These are phyloP conservation scores for Chironomus tepperi DNA, from an alignment of 1,140 invertebrate species.

Conservation along the genomic window DNA sequence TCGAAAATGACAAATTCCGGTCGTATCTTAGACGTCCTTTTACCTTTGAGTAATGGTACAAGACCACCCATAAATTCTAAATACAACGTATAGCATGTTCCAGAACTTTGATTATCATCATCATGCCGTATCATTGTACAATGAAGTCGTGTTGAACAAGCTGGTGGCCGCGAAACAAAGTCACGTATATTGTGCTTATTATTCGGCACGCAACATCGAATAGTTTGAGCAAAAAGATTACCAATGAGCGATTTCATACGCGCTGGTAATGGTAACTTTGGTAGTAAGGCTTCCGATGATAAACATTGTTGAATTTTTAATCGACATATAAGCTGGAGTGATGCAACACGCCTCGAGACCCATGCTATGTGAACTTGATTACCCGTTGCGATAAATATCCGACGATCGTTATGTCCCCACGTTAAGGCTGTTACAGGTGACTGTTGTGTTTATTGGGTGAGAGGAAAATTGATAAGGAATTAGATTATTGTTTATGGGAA, in stretches of 20 bases:
- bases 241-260: slow-evolving; percentile 74
- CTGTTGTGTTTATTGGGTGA: slow-evolving; percentile 40
- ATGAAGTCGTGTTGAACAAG: slow-evolving; percentile 73
- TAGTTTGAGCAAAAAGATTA: slow-evolving; percentile 90
- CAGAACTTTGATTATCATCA: slow-evolving; percentile 58
- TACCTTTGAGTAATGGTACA: slow-evolving; percentile 91
- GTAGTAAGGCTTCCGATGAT: slow-evolving; percentile 50
- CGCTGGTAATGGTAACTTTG: slow-evolving; percentile 71
- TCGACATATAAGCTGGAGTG: slow-evolving; percentile 78
- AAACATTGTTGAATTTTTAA: slow-evolving; percentile 56
- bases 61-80: slow-evolving; percentile 93
- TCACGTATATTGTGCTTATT: slow-evolving; percentile 67
- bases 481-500: too few relatives aligned
- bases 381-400: slow-evolving; percentile 89
- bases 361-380: slow-evolving; percentile 83
- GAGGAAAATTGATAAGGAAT: too few relatives aligned
- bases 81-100: slow-evolving; percentile 89
- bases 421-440: slow-evolving; percentile 84
- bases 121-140: slow-evolving; percentile 95
- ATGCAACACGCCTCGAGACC: slow-evolving; percentile 81
- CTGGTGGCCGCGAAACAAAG: slow-evolving; percentile 87
- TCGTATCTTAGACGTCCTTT: slow-evolving; percentile 89
- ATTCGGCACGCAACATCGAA: slow-evolving; percentile 90
- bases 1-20: slow-evolving; percentile 98
- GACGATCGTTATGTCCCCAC: slow-evolving; percentile 95